Percentiles rank a stretch among this genome's conserved stretches.
Conservation (phyloP, 1,140 invertebrate genomes). For the Choristoneura fumiferana region DNA sequence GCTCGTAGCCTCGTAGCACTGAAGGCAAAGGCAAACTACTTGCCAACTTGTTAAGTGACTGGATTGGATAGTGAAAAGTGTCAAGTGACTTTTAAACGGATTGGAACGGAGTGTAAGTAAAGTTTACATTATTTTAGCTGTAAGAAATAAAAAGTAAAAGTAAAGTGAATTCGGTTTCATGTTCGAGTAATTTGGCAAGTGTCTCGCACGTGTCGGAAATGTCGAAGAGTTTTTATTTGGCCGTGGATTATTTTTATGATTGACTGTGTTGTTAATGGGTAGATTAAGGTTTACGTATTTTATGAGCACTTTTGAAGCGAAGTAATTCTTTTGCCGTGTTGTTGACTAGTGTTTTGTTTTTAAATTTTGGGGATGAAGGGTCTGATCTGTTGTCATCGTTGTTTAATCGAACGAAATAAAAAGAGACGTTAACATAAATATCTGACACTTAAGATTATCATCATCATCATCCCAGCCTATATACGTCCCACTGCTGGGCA, state of each 20-base stretch:
- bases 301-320: too few species aligned
- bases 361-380: too few species aligned
- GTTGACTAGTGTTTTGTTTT: too few species aligned
- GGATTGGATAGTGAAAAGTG: background rate
- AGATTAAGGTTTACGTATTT: too few species aligned
- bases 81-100: conserved; percentile 4
- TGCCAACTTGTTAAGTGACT: background rate
- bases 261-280: background rate
- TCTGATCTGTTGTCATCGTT: too few species aligned
- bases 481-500: too few species aligned
- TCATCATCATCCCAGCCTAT: too few species aligned
- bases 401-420: too few species aligned
- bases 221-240: conserved; percentile 9
- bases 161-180: background rate
- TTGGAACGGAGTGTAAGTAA: conserved; percentile 3
- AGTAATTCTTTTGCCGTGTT: too few species aligned
- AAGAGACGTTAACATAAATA: too few species aligned
- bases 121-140: background rate
- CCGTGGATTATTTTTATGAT: background rate
- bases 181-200: background rate
- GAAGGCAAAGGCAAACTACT: background rate
- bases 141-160: too few species aligned
- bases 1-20: conserved; percentile 38
- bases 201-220: conserved; percentile 4
- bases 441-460: too few species aligned